A percentile compares a stretch with the other conserved stretches of the same genome.
Evolutionary conservation across 1,140 invertebrate species (phyloP).

Genomic region (Dryas iulia): DNA sequence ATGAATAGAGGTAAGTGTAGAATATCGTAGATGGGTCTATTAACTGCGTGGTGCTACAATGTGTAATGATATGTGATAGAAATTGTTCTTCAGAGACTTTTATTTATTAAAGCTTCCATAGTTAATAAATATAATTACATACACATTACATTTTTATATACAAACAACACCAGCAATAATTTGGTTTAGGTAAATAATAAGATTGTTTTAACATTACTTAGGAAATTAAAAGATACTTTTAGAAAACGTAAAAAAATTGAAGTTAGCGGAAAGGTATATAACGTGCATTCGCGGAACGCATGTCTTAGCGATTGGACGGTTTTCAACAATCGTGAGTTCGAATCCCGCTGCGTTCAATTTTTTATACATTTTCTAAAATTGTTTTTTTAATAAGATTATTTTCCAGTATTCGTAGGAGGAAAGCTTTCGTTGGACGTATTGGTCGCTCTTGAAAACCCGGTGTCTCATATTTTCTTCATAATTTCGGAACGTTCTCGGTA

Average conservation of each 20-base stretch:
- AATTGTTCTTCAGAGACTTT: slow-evolving; percentile 78
- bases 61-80: slow-evolving; percentile 79
- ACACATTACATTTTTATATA: slow-evolving; percentile 61
- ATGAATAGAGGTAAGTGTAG: slow-evolving; percentile 77
- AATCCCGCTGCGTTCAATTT: too few species aligned
- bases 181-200: slow-evolving; percentile 55
- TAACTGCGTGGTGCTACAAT: slow-evolving; percentile 78
- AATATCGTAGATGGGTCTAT: slow-evolving; percentile 75
- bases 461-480: slow-evolving; percentile 3
- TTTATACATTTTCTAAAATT: too few species aligned
- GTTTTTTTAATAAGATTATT: slow-evolving; percentile 50
- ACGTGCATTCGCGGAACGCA: too few species aligned
- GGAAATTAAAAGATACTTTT: too few species aligned
- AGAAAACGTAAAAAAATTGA: too few species aligned
- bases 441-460: slow-evolving; percentile 9
- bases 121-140: slow-evolving; percentile 64
- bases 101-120: slow-evolving; percentile 78
- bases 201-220: too few species aligned
- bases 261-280: too few species aligned
- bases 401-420: slow-evolving; percentile 49
- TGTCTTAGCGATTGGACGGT: too few species aligned
- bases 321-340: too few species aligned
- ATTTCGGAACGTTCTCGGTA: background rate
- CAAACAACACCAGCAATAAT: slow-evolving; percentile 66
- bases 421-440: slow-evolving; percentile 3